phyloP scores from a whole-genome alignment of 64 coral and sea anemone species.

The Acropora tenuis region DNA sequence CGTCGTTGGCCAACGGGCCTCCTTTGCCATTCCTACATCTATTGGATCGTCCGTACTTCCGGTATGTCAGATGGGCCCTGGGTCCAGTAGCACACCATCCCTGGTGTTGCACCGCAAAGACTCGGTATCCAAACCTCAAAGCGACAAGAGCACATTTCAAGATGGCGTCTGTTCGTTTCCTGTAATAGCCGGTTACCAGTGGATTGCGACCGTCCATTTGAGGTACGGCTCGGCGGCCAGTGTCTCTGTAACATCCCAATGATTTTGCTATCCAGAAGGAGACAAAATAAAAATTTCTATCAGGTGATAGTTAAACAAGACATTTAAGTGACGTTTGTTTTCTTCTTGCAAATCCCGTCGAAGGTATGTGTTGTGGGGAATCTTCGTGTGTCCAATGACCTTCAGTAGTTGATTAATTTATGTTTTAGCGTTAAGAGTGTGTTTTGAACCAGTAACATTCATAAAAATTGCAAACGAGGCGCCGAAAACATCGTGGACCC shows the following conservation, averaged over 20 bases:
- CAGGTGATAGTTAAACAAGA: background rate
- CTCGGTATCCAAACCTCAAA: constrained; percentile 21
- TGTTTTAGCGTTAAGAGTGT: no score
- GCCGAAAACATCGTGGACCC: no score
- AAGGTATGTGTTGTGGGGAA: no score
- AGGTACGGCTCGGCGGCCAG: constrained; percentile 30
- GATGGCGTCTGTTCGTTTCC: constrained; percentile 17
- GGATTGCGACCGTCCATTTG: constrained; percentile 41
- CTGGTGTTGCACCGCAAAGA: constrained; percentile 50
- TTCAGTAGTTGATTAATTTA: no score
- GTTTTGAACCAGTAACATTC: no score
- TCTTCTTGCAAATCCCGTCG: no score
- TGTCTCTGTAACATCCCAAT: constrained; percentile 59
- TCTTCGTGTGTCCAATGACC: no score
- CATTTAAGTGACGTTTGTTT: no score
- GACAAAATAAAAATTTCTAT: background rate
- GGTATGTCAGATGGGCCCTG: constrained; percentile 19
- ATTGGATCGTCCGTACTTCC: constrained; percentile 56
- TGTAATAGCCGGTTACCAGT: constrained; percentile 35
- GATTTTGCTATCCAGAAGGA: background rate
- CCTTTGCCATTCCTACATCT: constrained; percentile 50
- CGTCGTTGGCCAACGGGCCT: constrained; percentile 71
- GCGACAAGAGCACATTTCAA: constrained; percentile 55
- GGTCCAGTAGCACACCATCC: constrained; percentile 51
- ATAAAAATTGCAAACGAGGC: no score